A percentile compares a stretch with the other conserved stretches of the same genome.
Evolutionary conservation across 2,888 invertebrate species (phyloP).

Genomic region (Tetramorium bicarinatum): DNA sequence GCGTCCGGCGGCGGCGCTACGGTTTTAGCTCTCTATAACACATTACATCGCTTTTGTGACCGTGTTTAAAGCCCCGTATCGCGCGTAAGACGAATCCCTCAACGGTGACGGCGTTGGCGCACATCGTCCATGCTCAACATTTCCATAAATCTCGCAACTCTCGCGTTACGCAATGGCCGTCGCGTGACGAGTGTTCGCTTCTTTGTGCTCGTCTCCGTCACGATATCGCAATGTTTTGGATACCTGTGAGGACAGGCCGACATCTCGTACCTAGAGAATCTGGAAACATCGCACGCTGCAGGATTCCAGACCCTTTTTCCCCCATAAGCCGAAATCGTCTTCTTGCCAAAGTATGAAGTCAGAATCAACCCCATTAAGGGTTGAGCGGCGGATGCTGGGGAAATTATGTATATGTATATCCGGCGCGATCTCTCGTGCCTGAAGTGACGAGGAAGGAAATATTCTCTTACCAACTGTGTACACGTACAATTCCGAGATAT

Average conservation of each 20-base stretch:
- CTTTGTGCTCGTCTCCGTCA: not conserved
- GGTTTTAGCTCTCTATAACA: constrained; percentile 59
- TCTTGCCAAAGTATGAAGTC: not conserved
- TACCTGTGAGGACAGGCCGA: constrained; percentile 14
- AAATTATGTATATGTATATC: not conserved
- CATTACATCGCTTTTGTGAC: constrained; percentile 45
- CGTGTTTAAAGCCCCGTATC: constrained; percentile 34
- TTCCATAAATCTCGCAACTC: constrained; percentile 30
- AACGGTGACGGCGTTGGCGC: not conserved
- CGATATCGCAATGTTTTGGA: constrained; percentile 27
- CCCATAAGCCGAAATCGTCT: not conserved
- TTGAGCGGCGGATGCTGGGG: not conserved
- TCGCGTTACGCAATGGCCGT: constrained; percentile 20
- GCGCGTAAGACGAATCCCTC: constrained; percentile 21
- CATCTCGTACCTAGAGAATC: constrained; percentile 38
- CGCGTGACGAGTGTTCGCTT: constrained; percentile 17
- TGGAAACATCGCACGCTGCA: not conserved
- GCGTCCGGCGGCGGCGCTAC: constrained; percentile 77
- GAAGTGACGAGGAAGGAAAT: constrained; percentile 1
- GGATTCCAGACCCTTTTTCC: not conserved
- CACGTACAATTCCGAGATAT: not conserved
- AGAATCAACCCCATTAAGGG: not conserved
- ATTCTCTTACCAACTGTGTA: not conserved
- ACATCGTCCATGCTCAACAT: constrained; percentile 17
- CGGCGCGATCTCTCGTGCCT: not conserved